These are phyloP conservation scores for Bellardia bayeri DNA, from an alignment of 2,888 invertebrate genomes.

Conservation along the genomic window DNA sequence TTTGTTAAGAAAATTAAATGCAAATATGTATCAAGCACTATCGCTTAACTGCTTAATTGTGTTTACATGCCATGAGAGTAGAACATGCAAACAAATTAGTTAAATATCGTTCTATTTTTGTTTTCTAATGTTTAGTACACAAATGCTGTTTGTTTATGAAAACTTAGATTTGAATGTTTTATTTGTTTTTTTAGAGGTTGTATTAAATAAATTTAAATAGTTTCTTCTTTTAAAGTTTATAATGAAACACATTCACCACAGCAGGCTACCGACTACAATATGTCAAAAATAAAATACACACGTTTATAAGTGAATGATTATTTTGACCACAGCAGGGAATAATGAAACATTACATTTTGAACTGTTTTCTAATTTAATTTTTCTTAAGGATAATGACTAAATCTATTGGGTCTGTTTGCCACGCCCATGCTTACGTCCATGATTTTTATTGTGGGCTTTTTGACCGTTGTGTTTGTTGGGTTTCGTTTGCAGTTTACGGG, in stretches of 20 bases:
- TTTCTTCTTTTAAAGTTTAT: conserved; percentile 10
- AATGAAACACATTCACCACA: conserved; percentile 20
- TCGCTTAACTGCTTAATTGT: conserved; percentile 14
- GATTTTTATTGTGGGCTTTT: conserved; percentile 61
- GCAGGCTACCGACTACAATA: no score
- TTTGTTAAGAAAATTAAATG: background rate
- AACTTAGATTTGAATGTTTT: background rate
- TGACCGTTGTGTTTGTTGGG: conserved; percentile 64
- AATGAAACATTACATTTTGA: conserved; percentile 49
- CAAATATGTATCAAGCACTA: background rate
- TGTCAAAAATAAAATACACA: no score
- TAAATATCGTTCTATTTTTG: background rate
- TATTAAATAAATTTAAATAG: conserved; percentile 50
- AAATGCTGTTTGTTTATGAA: conserved; percentile 4
- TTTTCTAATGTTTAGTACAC: conserved; percentile 5
- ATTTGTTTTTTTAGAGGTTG: conserved; percentile 10
- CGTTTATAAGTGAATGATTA: no score
- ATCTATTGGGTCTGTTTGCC: conserved; percentile 63
- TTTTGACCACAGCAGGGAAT: no score
- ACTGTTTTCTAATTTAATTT: conserved; percentile 28
- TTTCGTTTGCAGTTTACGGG: conserved; percentile 61
- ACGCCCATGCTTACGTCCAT: conserved; percentile 67
- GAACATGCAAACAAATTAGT: background rate
- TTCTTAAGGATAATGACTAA: background rate
- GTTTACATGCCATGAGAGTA: background rate